A percentile compares a stretch with the other conserved stretches of the same genome.
These are phyloP conservation scores for Clistopyga incitator DNA, from an alignment of 2,888 invertebrate genomes.

Conservation along the genomic window DNA sequence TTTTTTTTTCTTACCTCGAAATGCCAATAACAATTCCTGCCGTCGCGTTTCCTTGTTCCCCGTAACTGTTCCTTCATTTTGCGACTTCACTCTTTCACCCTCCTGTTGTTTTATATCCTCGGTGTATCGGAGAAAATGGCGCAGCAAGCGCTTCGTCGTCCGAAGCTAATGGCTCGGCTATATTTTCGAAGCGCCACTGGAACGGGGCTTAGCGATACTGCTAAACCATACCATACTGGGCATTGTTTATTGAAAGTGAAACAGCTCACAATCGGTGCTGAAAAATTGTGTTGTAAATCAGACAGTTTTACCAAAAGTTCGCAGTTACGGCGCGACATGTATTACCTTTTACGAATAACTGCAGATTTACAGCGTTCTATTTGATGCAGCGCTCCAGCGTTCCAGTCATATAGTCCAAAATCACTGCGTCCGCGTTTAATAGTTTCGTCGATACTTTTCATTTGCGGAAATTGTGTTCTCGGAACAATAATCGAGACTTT, in stretches of 20 bases:
- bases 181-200: slow-evolving; percentile 53
- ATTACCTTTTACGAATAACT: not conserved
- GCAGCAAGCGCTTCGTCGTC: slow-evolving; percentile 62
- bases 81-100: slow-evolving; percentile 45
- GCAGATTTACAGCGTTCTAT: not conserved
- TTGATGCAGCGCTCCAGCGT: too few relatives aligned
- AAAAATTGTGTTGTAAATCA: slow-evolving; percentile 27
- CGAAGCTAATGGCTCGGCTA: slow-evolving; percentile 65
- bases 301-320: slow-evolving; percentile 1
- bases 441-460: not conserved
- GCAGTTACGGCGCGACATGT: not conserved
- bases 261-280: not conserved
- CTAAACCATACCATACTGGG: slow-evolving; percentile 30
- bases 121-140: slow-evolving; percentile 61
- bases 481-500: not conserved
- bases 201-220: slow-evolving; percentile 40
- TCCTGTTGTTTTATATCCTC: slow-evolving; percentile 39
- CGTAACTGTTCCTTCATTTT: slow-evolving; percentile 22
- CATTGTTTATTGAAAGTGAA: slow-evolving; percentile 18
- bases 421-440: not conserved
- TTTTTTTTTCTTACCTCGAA: slow-evolving; percentile 53
- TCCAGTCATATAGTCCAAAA: too few relatives aligned
- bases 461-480: not conserved
- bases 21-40: slow-evolving; percentile 60
- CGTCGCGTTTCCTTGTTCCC: slow-evolving; percentile 23